Evolutionary conservation across 2,113 vertebrate genomes (phyloP).

Genomic region (Tauraco erythrolophus): DNA sequence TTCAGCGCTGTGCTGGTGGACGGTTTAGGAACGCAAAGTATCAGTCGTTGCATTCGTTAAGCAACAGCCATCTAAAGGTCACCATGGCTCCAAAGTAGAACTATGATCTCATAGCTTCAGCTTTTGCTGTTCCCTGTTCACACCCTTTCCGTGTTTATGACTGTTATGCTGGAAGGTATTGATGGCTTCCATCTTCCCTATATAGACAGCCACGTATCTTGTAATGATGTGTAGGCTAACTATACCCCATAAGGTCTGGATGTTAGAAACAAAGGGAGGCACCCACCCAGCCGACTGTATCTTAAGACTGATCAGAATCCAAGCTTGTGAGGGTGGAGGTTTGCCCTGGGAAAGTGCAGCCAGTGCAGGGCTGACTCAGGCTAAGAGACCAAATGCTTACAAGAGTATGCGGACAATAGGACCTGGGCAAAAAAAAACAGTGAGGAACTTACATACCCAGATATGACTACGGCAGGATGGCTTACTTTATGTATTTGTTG

Average conservation of each 20-base stretch:
- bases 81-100: conserved; percentile 11
- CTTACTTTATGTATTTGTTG: not conserved
- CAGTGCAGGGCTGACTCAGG: not conserved
- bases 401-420: not conserved
- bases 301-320: not conserved
- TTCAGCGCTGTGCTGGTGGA: not conserved
- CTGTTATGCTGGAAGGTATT: not conserved
- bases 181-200: not conserved
- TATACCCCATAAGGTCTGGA: not conserved
- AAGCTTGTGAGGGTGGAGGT: not conserved
- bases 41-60: not conserved
- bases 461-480: not conserved
- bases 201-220: not conserved
- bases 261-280: not conserved
- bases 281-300: not conserved
- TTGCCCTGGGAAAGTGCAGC: not conserved
- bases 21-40: not conserved
- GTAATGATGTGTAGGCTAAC: not conserved
- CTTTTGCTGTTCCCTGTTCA: conserved; percentile 46
- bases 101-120: conserved; percentile 52
- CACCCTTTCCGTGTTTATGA: conserved; percentile 28
- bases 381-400: not conserved
- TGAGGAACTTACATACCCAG: not conserved
- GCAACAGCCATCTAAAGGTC: conserved; percentile 32
- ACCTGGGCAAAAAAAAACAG: not conserved